These are phyloP conservation scores for Agonum fuliginosum DNA, from an alignment of 2,888 invertebrate genomes.

Conservation along the genomic window DNA sequence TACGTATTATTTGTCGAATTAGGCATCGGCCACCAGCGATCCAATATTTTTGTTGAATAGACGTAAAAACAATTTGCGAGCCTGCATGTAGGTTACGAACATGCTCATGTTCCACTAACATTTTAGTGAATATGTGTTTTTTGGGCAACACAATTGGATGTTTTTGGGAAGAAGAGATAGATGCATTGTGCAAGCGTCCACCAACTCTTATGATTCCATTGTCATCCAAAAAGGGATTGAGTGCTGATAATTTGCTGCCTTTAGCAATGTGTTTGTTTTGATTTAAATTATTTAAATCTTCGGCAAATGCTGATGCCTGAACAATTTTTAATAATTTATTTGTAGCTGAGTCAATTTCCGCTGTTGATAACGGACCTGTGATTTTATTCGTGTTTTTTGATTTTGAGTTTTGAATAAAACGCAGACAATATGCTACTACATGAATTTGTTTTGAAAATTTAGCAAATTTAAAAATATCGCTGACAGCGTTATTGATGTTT, in stretches of 20 bases:
- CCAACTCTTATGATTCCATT: conserved; percentile 53
- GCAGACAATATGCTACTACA: conserved; percentile 22
- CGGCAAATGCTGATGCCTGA: conserved; percentile 11
- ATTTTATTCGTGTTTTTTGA: not conserved
- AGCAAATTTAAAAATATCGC: conserved; percentile 9
- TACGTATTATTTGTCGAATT: conserved; percentile 43
- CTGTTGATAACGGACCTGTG: not conserved
- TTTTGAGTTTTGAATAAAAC: conserved; percentile 35
- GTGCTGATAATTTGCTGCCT: conserved; percentile 12
- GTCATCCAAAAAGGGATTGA: conserved; percentile 58
- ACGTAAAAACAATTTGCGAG: conserved; percentile 55
- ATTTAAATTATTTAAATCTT: conserved; percentile 14
- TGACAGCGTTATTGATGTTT: not conserved
- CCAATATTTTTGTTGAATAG: conserved; percentile 60
- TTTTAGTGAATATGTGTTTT: conserved; percentile 51
- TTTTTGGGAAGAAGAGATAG: conserved; percentile 56
- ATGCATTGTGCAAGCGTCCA: conserved; percentile 55
- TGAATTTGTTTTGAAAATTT: conserved; percentile 11
- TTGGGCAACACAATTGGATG: conserved; percentile 58
- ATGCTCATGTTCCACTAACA: conserved; percentile 62
- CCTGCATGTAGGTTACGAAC: conserved; percentile 61
- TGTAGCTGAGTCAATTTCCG: conserved; percentile 3
- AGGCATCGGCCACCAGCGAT: conserved; percentile 50
- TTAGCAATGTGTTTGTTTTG: not conserved
- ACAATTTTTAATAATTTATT: conserved; percentile 20